Conservation (phyloP, 2,797 vertebrate genomes). For the Notolepis coatsorum region DNA sequence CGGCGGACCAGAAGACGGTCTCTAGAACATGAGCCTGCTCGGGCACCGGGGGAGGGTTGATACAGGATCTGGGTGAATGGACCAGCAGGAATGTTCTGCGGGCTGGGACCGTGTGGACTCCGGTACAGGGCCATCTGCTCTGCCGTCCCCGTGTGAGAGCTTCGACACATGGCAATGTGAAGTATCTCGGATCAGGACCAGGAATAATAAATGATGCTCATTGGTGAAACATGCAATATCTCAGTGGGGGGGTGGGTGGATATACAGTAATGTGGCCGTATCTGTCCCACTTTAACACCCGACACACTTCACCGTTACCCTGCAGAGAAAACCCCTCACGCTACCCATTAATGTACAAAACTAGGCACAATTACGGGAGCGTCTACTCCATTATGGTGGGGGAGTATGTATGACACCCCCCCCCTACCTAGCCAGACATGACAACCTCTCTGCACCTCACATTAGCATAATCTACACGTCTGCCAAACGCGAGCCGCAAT, state of each 20-base stretch:
- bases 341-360: slow-evolving; percentile 58
- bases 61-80: slow-evolving; percentile 40
- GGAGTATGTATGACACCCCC: slow-evolving; percentile 46
- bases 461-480: slow-evolving; percentile 79
- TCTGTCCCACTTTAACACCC: slow-evolving; percentile 41
- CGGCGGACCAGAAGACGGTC: slow-evolving; percentile 44
- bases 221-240: slow-evolving; percentile 17
- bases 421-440: slow-evolving; percentile 44
- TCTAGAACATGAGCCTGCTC: slow-evolving; percentile 35
- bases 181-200: slow-evolving; percentile 25
- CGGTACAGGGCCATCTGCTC: slow-evolving; percentile 44
- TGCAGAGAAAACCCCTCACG: slow-evolving; percentile 27
- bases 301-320: slow-evolving; percentile 36
- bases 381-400: slow-evolving; percentile 55
- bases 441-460: slow-evolving; percentile 55
- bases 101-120: slow-evolving; percentile 26
- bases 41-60: slow-evolving; percentile 36
- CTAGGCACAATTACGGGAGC: slow-evolving; percentile 61
- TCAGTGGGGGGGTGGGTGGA: slow-evolving; percentile 9
- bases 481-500: slow-evolving; percentile 71
- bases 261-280: slow-evolving; percentile 14
- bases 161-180: slow-evolving; percentile 23
- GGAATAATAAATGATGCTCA: slow-evolving; percentile 43
- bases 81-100: slow-evolving; percentile 38
- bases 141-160: slow-evolving; percentile 29